These are phyloP conservation scores for Hypothenemus hampei DNA, from an alignment of 1,140 invertebrate genomes.

Conservation along the genomic window DNA sequence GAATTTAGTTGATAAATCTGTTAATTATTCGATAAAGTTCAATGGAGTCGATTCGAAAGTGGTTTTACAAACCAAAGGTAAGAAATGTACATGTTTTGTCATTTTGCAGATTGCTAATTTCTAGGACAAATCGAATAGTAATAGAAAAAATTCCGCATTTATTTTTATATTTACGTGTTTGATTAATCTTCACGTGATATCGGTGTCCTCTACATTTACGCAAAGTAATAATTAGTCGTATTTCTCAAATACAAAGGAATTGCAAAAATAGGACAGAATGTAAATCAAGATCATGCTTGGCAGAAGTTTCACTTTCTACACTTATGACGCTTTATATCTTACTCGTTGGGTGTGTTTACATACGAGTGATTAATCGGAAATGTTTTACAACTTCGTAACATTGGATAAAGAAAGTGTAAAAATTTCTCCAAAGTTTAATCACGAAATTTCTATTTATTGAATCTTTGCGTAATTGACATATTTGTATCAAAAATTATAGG, in stretches of 20 bases:
- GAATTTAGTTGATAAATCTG: slow-evolving; percentile 2
- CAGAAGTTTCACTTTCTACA: slow-evolving; percentile 27
- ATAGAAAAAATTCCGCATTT: not conserved
- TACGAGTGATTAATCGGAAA: too few species aligned
- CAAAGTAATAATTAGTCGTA: not conserved
- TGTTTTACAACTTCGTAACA: too few species aligned
- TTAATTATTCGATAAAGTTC: not conserved
- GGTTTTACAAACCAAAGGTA: slow-evolving; percentile 89
- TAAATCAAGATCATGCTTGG: slow-evolving; percentile 14
- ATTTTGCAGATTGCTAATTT: slow-evolving; percentile 4
- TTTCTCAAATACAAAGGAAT: not conserved
- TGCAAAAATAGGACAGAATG: slow-evolving; percentile 17
- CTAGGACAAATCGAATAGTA: slow-evolving; percentile 9
- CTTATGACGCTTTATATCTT: slow-evolving; percentile 19
- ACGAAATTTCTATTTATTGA: too few species aligned
- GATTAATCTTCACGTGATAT: slow-evolving; percentile 5
- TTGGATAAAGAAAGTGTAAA: too few species aligned
- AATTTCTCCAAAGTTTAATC: too few species aligned
- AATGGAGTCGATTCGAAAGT: slow-evolving; percentile 87
- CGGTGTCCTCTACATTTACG: slow-evolving; percentile 2
- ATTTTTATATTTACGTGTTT: not conserved
- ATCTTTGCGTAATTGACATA: too few species aligned
- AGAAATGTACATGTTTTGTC: slow-evolving; percentile 24
- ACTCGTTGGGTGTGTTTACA: too few species aligned
- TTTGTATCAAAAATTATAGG: too few species aligned